phyloP scores from a whole-genome alignment of 2,797 vertebrate species.

The Micropoecilia bifurca region DNA sequence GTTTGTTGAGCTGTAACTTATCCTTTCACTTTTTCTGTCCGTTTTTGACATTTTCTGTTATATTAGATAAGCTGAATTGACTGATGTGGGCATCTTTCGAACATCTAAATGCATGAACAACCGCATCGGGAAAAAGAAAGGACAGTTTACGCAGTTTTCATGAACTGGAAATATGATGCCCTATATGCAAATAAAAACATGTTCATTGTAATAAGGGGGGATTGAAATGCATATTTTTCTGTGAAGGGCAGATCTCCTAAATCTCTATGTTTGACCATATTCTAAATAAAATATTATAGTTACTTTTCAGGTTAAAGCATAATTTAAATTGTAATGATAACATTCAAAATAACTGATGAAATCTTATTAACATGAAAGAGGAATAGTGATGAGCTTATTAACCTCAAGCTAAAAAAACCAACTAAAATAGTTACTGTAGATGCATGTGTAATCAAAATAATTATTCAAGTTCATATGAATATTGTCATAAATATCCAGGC shows the following conservation, averaged over 20 bases:
- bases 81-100: conserved; percentile 64
- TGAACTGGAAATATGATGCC: conserved; percentile 48
- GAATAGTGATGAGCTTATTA: not conserved
- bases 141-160: conserved; percentile 58
- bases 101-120: conserved; percentile 59
- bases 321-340: not conserved
- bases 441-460: not conserved
- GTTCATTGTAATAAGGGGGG: not conserved
- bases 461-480: not conserved
- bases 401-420: not conserved
- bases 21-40: conserved; percentile 64
- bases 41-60: conserved; percentile 67
- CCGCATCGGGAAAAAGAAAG: conserved; percentile 51
- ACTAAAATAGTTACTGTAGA: not conserved
- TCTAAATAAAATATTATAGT: not conserved
- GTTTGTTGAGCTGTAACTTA: conserved; percentile 73
- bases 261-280: not conserved
- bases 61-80: conserved; percentile 67
- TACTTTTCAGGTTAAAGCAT: not conserved
- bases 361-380: not conserved
- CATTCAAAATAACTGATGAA: not conserved
- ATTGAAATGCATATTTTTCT: not conserved
- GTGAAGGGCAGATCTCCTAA: conserved; percentile 19
- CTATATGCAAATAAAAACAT: conserved; percentile 49
- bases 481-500: too few relatives aligned